A percentile compares a stretch with the other conserved stretches of the same genome.
phyloP scores from a whole-genome alignment of 2,797 vertebrate genomes.

The Cuniculus paca region DNA sequence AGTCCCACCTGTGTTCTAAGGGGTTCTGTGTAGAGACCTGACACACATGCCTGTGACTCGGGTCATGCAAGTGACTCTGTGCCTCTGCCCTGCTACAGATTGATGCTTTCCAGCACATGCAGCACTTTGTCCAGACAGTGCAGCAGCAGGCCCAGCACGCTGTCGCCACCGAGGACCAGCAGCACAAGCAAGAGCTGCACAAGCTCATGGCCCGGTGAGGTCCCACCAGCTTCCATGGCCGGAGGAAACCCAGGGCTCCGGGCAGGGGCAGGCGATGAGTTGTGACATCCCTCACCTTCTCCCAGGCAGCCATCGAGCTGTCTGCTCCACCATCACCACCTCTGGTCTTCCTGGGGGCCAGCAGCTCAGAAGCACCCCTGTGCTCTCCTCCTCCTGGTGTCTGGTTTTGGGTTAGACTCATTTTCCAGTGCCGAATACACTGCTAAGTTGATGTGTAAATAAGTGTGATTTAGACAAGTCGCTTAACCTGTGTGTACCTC shows the following conservation, averaged over 20 bases:
- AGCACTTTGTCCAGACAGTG: conserved; percentile 98
- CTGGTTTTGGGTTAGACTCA: not conserved
- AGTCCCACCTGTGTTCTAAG: not conserved
- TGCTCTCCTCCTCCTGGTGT: not conserved
- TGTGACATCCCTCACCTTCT: not conserved
- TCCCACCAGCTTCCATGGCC: not conserved
- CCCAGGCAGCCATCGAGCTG: not conserved
- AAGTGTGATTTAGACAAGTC: not conserved
- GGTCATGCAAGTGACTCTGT: not conserved
- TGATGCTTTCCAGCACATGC: conserved; percentile 99
- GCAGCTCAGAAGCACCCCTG: not conserved
- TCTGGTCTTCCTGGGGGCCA: not conserved
- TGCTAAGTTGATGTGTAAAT: not conserved
- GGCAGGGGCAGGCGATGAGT: not conserved
- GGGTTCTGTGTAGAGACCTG: not conserved
- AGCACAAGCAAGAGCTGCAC: conserved; percentile 97
- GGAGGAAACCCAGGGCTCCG: not conserved
- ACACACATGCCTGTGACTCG: not conserved
- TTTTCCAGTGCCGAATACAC: not conserved
- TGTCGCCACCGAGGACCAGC: conserved; percentile 96
- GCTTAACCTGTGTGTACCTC: not conserved
- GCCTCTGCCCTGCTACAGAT: conserved; percentile 89
- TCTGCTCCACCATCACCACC: not conserved
- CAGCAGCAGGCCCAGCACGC: conserved; percentile 98
- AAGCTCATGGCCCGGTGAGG: conserved; percentile 99